Evolutionary conservation across 2,113 vertebrate species (phyloP), one percentile per base, ranked within the genome.

Genomic region (Sphyrna mokarran): DNA sequence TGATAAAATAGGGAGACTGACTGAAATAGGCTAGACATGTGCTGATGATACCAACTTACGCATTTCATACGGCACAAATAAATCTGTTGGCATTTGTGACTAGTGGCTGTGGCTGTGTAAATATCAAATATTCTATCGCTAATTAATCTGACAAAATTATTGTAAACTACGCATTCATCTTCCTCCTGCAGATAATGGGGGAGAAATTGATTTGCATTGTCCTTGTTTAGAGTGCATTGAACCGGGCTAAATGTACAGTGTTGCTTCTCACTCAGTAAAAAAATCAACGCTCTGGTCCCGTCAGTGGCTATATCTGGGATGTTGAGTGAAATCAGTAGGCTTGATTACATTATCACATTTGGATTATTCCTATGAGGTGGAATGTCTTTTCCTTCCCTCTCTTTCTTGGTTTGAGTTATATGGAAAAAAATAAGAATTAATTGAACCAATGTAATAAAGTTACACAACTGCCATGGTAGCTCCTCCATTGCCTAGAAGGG

Each of bases 101-200:
- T 58, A 33, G 87, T 33, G 87, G 23, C 29, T 33, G 54, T 29
- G 33, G 54, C 13, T 58, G 29, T 29, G 54, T 37, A 61, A 90
- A 16, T 90, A 90, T 61, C 54, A 61, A 48, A 13, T 90, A 33
- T 90, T 90, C 29, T 29, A n/a, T 61, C 29, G 13, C 54, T 6
- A 93, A 93, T 93, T 93, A 37, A 66, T 93, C 18, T 66, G 61
- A 66, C 33, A 68, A 93, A 66, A 66, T 93, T 93, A 93, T 22
- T 40, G n/a, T 66, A 66, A 68, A 66, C 61, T 66, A 18, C 29
- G 63, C 29, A 61, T 90, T 90, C 58, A 91, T 61, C 87, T 91
- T 33, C 11, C 29, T 61, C 66, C n/a, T 29, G 10, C 3, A 10
- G 29, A 58, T 58, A 58, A 89, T n/a, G 16, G 58, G 58, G 8